A percentile compares a stretch with the other conserved stretches of the same genome.
Evolutionary conservation across 2,888 invertebrate species (phyloP).

Genomic region (Lithophane leautieri): DNA sequence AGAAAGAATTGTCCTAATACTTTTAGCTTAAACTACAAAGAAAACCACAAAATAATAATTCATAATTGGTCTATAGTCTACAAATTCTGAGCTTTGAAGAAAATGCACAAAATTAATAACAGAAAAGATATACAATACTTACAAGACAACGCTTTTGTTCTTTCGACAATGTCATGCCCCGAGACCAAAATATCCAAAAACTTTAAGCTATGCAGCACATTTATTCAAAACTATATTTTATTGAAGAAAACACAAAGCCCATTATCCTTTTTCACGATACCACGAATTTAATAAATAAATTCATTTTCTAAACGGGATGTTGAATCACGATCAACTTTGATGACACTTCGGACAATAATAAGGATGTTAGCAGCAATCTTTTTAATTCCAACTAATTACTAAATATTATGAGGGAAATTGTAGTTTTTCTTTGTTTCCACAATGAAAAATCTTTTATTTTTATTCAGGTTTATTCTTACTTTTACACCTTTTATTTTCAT

Average conservation of each 20-base stretch:
- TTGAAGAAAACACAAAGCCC: not conserved
- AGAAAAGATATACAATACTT: slow-evolving; percentile 22
- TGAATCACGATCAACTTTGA: slow-evolving; percentile 42
- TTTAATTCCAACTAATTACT: slow-evolving; percentile 14
- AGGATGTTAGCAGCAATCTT: slow-evolving; percentile 15
- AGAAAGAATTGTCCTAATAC: not conserved
- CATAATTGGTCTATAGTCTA: not conserved
- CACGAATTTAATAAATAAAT: slow-evolving; percentile 14
- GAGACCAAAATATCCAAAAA: not conserved
- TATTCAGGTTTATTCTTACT: not conserved
- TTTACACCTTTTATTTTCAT: slow-evolving; percentile 3
- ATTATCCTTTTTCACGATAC: slow-evolving; percentile 15
- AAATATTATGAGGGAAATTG: slow-evolving; percentile 44
- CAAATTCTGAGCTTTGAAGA: not conserved
- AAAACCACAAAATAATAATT: not conserved
- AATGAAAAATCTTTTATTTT: not conserved
- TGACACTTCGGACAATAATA: slow-evolving; percentile 45
- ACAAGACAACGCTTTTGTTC: slow-evolving; percentile 35
- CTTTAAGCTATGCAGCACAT: not conserved
- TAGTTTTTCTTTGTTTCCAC: not conserved
- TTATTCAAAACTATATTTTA: slow-evolving; percentile 20
- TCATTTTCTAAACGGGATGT: slow-evolving; percentile 24
- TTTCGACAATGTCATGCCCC: slow-evolving; percentile 43
- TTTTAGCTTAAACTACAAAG: not conserved
- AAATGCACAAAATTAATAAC: not conserved